A percentile compares a stretch with the other conserved stretches of the same genome.
Conservation (phyloP, 1,140 invertebrate species). For the Brachionus rubens region DNA sequence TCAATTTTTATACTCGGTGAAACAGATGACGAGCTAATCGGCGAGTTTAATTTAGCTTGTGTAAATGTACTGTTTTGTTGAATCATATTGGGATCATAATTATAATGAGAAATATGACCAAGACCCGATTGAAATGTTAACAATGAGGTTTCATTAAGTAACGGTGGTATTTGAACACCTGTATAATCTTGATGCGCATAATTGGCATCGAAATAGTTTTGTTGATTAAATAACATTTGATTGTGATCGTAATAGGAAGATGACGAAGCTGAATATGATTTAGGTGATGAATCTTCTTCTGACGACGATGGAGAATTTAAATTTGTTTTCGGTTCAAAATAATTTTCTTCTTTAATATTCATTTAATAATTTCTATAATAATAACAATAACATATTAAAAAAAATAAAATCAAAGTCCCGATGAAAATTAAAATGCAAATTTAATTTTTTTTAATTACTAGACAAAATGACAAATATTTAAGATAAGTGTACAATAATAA, state of each 20-base stretch:
- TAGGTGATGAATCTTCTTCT: neutral
- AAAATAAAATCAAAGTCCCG: neutral
- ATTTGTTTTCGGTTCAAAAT: neutral
- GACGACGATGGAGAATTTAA: conserved; percentile 12
- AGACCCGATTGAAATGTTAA: conserved; percentile 17
- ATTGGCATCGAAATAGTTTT: conserved; percentile 14
- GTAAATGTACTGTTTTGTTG: neutral
- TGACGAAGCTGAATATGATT: neutral
- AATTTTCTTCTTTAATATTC: conserved; percentile 43
- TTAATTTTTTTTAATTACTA: conserved; percentile 21
- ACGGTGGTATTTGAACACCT: neutral
- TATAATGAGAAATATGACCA: neutral
- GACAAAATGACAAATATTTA: conserved; percentile 33
- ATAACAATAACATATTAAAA: neutral
- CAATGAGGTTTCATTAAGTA: neutral
- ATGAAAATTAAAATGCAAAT: conserved; percentile 35
- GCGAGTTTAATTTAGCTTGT: conserved; percentile 1
- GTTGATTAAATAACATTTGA: conserved; percentile 40
- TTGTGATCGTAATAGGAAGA: conserved; percentile 2
- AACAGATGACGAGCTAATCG: conserved; percentile 1
- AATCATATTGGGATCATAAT: neutral
- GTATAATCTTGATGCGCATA: neutral
- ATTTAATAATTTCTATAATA: conserved; percentile 27
- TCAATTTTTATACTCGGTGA: conserved; percentile 6
- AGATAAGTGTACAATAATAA: neutral